These are phyloP conservation scores for Colostygia pectinataria DNA, from an alignment of 2,888 invertebrate genomes.

Conservation along the genomic window DNA sequence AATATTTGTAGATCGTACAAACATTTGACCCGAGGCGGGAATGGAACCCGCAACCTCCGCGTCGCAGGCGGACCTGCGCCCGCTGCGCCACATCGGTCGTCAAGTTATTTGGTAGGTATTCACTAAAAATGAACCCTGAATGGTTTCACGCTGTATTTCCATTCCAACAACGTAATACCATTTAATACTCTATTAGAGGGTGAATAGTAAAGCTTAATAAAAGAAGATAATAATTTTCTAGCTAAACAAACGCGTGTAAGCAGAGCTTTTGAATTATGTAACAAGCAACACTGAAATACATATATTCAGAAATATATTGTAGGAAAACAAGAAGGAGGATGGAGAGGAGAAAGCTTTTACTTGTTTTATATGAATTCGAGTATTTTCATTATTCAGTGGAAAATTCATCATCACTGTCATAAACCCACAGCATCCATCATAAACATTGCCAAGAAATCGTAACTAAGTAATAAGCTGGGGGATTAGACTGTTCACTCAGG, in stretches of 20 bases:
- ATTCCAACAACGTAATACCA: not conserved
- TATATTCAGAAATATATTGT: slow-evolving; percentile 44
- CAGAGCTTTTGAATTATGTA: slow-evolving; percentile 48
- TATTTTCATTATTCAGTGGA: slow-evolving; percentile 3
- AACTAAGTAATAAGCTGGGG: no score
- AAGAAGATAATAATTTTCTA: slow-evolving; percentile 8
- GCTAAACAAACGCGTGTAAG: slow-evolving; percentile 26
- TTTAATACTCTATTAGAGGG: not conserved
- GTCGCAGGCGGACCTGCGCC: no score
- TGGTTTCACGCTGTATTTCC: not conserved
- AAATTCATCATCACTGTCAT: not conserved
- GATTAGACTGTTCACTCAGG: no score
- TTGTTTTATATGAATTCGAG: slow-evolving; percentile 25
- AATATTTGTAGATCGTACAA: no score
- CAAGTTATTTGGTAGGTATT: no score
- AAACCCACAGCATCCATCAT: not conserved
- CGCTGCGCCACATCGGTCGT: no score
- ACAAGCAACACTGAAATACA: slow-evolving; percentile 42
- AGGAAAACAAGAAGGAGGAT: slow-evolving; percentile 42
- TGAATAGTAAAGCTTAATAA: not conserved
- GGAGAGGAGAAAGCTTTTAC: slow-evolving; percentile 36
- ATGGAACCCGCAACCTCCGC: no score
- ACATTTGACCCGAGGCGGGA: no score
- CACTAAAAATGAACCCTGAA: not conserved
- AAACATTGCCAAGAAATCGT: not conserved